A percentile compares a stretch with the other conserved stretches of the same genome.
Evolutionary conservation across 2,797 vertebrate genomes (phyloP).

Genomic region (Coluber constrictor): DNA sequence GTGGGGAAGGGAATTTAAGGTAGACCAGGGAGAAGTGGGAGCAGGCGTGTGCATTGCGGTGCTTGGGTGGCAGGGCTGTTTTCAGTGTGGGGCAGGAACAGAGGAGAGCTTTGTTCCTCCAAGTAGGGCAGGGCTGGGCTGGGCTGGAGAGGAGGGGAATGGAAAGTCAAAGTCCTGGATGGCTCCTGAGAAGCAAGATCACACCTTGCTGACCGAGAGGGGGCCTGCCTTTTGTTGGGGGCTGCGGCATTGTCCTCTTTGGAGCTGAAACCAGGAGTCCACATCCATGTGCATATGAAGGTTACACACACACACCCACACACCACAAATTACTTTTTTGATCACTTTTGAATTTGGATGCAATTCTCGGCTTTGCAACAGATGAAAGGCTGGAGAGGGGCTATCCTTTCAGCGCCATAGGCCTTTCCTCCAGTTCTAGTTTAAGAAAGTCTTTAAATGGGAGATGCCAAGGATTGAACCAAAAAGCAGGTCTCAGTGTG

Average conservation of each 20-base stretch:
- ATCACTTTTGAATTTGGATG: background rate
- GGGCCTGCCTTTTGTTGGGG: background rate
- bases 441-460: background rate
- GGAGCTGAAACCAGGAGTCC: background rate
- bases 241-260: background rate
- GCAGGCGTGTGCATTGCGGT: background rate
- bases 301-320: background rate
- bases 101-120: slow-evolving; percentile 22
- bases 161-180: background rate
- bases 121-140: background rate
- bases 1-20: slow-evolving; percentile 15
- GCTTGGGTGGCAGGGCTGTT: background rate
- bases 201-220: background rate
- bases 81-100: background rate
- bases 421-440: background rate
- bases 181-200: background rate
- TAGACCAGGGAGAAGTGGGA: background rate
- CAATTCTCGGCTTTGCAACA: background rate
- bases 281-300: background rate
- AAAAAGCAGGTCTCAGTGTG: background rate
- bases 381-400: background rate
- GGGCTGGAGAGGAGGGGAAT: background rate
- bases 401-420: background rate
- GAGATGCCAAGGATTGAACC: background rate
- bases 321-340: background rate